A percentile compares a stretch with the other conserved stretches of the same genome.
phyloP scores from a whole-genome alignment of 2,113 vertebrate genomes.

The Neogobius melanostomus region DNA sequence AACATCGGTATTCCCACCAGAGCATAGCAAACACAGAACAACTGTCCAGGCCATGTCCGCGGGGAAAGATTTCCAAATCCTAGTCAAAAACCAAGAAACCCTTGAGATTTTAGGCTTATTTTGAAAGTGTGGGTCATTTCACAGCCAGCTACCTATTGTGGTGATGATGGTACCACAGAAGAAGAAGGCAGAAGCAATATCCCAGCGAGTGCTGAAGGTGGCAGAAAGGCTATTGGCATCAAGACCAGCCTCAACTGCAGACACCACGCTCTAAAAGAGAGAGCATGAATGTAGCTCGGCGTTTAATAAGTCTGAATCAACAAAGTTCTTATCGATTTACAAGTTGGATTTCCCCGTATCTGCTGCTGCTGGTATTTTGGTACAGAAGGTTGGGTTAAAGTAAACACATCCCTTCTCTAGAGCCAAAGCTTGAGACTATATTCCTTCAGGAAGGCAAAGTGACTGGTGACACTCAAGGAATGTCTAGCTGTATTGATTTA shows the following conservation, averaged over 20 bases:
- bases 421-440: too few relatives aligned
- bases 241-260: constrained; percentile 80
- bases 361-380: too few relatives aligned
- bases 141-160: constrained; percentile 80
- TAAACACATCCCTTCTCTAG: too few relatives aligned
- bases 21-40: constrained; percentile 90
- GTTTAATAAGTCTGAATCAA: too few relatives aligned
- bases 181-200: constrained; percentile 85
- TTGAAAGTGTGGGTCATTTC: background rate
- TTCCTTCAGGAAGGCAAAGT: too few relatives aligned
- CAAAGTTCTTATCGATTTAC: too few relatives aligned
- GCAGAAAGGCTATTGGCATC: constrained; percentile 69
- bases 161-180: constrained; percentile 93
- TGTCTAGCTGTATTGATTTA: too few relatives aligned
- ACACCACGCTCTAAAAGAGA: constrained; percentile 75
- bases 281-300: background rate
- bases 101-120: background rate
- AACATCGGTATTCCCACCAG: constrained; percentile 91
- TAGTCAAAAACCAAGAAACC: constrained; percentile 44
- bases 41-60: constrained; percentile 79
- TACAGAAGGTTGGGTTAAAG: too few relatives aligned
- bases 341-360: too few relatives aligned
- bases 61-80: constrained; percentile 89
- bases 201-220: constrained; percentile 81
- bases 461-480: too few relatives aligned